These are phyloP conservation scores for Cranoglanis bouderius DNA, from an alignment of 2,113 vertebrate genomes.

Conservation along the genomic window DNA sequence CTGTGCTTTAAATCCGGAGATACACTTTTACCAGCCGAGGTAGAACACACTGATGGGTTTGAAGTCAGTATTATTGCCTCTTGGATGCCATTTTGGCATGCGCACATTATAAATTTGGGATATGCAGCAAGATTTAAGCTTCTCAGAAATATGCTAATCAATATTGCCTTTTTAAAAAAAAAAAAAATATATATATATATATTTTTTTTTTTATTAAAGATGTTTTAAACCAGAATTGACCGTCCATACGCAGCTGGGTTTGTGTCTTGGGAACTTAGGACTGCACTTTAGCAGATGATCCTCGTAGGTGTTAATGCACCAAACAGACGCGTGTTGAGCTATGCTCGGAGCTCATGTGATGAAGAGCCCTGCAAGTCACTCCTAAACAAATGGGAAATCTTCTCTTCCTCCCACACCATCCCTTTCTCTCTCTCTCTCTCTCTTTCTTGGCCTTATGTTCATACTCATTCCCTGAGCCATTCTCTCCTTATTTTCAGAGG, in stretches of 20 bases:
- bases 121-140: not conserved
- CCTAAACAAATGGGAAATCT: constrained; percentile 13
- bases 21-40: not conserved
- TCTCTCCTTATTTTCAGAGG: not conserved
- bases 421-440: not conserved
- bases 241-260: not conserved
- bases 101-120: not conserved
- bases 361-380: constrained; percentile 19
- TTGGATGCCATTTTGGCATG: not conserved
- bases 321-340: constrained; percentile 13
- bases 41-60: not conserved
- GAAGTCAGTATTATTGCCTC: not conserved
- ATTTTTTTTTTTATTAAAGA: not conserved
- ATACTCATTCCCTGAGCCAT: not conserved
- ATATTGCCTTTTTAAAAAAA: not conserved
- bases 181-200: too few species aligned
- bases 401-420: constrained; percentile 1
- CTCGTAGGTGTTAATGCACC: constrained; percentile 18
- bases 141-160: not conserved
- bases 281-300: constrained; percentile 10
- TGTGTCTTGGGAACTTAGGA: constrained; percentile 26
- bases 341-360: not conserved
- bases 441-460: not conserved
- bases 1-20: not conserved
- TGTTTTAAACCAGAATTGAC: not conserved